These are phyloP conservation scores for Acipenser oxyrinchus DNA, from an alignment of 2,797 vertebrate species.

Conservation along the genomic window DNA sequence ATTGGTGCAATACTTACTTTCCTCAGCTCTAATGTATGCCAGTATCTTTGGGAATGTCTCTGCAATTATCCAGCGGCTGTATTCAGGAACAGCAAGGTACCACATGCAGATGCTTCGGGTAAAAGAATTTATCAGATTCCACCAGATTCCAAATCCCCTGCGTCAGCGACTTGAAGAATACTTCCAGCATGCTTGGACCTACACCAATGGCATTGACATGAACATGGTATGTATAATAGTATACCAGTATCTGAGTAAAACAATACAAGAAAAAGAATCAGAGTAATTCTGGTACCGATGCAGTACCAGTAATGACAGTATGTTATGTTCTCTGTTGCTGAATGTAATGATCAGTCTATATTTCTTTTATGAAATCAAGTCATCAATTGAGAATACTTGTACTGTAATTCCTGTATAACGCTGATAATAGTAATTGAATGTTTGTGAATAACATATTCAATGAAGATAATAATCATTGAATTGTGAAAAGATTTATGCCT, in stretches of 20 bases:
- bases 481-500: neutral
- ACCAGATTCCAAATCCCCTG: constrained; percentile 95
- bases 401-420: too few relatives aligned
- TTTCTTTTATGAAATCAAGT: too few relatives aligned
- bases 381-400: too few relatives aligned
- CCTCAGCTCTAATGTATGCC: constrained; percentile 94
- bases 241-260: neutral
- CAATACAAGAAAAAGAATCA: neutral
- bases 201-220: constrained; percentile 98
- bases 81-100: constrained; percentile 93
- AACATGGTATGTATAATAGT: constrained; percentile 81
- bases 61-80: constrained; percentile 97
- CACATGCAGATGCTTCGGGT: constrained; percentile 97
- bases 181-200: constrained; percentile 96
- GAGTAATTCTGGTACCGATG: neutral
- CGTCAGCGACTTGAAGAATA: constrained; percentile 94
- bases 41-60: constrained; percentile 98
- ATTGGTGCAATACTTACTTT: constrained; percentile 2
- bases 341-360: neutral
- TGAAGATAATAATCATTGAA: neutral
- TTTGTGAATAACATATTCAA: too few relatives aligned
- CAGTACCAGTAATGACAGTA: neutral
- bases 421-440: too few relatives aligned
- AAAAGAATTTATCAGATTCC: constrained; percentile 97
- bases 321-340: neutral